Conservation (phyloP, 2,888 invertebrate species). For the Nesidiocoris tenuis region DNA sequence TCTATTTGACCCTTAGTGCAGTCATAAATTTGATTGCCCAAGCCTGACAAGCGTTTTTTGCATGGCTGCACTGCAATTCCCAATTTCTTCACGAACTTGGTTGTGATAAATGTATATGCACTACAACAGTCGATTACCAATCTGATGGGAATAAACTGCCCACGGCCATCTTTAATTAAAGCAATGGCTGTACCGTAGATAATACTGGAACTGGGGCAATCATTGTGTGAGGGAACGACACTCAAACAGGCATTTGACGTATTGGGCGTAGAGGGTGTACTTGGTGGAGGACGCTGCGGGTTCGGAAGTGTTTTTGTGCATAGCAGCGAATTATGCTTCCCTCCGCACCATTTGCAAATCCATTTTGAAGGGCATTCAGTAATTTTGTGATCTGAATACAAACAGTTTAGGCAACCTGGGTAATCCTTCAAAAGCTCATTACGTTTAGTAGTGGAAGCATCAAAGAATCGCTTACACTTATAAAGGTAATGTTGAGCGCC, state of each 20-base stretch:
- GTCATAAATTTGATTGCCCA: conserved; percentile 7
- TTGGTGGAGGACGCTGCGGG: background rate
- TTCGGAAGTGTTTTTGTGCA: background rate
- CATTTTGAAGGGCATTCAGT: background rate
- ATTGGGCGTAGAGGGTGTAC: background rate
- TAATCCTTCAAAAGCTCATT: background rate
- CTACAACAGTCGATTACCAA: conserved; percentile 19
- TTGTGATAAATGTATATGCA: conserved; percentile 16
- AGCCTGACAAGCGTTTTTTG: background rate
- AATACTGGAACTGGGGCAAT: background rate
- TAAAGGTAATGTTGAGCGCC: background rate
- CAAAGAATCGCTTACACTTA: background rate
- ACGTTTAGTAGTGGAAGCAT: background rate
- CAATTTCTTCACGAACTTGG: conserved; percentile 1
- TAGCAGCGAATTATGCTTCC: background rate
- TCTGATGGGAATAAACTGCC: background rate
- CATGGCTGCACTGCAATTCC: background rate
- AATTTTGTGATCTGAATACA: background rate
- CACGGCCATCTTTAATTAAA: background rate
- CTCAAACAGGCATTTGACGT: background rate
- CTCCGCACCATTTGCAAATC: background rate
- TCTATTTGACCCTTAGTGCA: background rate
- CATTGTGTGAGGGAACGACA: background rate
- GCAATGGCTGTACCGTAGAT: background rate
- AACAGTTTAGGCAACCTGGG: background rate